Evolutionary conservation across 2,888 invertebrate genomes (phyloP), one percentile per base, ranked within the genome.

Genomic region (Celastrina argiolus): DNA sequence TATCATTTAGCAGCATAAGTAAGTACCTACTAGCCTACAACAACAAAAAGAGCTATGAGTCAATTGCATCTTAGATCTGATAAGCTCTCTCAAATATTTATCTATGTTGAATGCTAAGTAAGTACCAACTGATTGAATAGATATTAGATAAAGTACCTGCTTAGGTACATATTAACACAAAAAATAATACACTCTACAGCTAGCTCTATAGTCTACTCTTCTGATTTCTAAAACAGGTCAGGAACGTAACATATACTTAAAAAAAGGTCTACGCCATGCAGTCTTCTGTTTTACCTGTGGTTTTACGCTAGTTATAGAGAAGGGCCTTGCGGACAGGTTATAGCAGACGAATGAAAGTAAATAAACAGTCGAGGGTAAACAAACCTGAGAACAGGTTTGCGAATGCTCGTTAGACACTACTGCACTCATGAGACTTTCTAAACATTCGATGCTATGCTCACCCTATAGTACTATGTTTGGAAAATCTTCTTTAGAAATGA

Each of bases 281-380:
- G 68, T 69, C 69, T 51, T 28, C 56, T 56, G 14, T 66, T 67
- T 65, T 68, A 61, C n/a, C 69, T 51, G 18, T 42, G 45, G 14
- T 66, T 67, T 65, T 68, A 61, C n/a, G 58, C 31, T 63, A 36
- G 34, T 59, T 68, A 64, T 14, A 64, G 45, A 65, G 39, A 56
- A 31, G 39, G 51, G 66, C 69, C 68, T 74, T 72, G 69, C 72
- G 74, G 74, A 77, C 81, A 78, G 80, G 82, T 81, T 81, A 74
- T 71, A 66, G 72, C 71, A 73, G 71, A 68, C 75, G 69, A 87
- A 88, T 78, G 85, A 87, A 88, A 88, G 87, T 88, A 88, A 88
- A 88, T 87, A 88, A 88, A 87, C 84, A 83, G 78, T 84, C 81
- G 79, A 79, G 82, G 85, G 87, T 87, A 88, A 88, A 87, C 85